Evolutionary conservation across 2,888 invertebrate species (phyloP).

Genomic region (Zaprionus bogoriensis): DNA sequence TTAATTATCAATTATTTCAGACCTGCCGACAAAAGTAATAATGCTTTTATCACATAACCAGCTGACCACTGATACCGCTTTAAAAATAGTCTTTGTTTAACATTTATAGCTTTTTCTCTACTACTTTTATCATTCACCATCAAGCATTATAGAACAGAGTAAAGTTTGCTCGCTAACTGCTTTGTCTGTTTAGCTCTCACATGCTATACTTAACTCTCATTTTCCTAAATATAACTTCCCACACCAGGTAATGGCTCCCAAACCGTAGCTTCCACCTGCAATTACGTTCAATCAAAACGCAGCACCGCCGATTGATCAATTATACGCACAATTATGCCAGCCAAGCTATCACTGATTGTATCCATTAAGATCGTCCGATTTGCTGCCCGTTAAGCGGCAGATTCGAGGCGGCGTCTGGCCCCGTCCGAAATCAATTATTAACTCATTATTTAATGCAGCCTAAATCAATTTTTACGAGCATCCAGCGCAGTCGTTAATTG

Average conservation of each 20-base stretch:
- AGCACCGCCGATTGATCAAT: not conserved
- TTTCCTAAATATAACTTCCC: too few relatives aligned
- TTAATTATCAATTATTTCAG: too few relatives aligned
- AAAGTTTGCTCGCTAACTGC: too few relatives aligned
- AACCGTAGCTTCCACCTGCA: not conserved
- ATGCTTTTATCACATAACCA: too few relatives aligned
- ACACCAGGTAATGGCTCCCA: not conserved
- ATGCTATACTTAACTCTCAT: too few relatives aligned
- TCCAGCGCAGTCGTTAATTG: slow-evolving; percentile 52
- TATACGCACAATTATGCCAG: not conserved
- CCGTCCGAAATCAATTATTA: slow-evolving; percentile 30
- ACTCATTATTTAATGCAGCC: slow-evolving; percentile 31
- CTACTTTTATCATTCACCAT: too few relatives aligned
- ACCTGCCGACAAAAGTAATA: too few relatives aligned
- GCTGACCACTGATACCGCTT: too few relatives aligned
- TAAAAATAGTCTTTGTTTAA: too few relatives aligned
- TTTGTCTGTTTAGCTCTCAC: too few relatives aligned
- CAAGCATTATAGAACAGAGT: too few relatives aligned
- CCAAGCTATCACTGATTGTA: slow-evolving; percentile 1
- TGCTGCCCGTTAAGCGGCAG: not conserved
- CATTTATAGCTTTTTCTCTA: too few relatives aligned
- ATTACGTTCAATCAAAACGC: not conserved
- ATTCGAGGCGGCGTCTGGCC: not conserved
- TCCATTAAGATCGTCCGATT: not conserved
- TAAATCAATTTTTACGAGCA: slow-evolving; percentile 28